Evolutionary conservation across 2,888 invertebrate genomes (phyloP), one percentile per base, ranked within the genome.

Genomic region (Callosobruchus maculatus): DNA sequence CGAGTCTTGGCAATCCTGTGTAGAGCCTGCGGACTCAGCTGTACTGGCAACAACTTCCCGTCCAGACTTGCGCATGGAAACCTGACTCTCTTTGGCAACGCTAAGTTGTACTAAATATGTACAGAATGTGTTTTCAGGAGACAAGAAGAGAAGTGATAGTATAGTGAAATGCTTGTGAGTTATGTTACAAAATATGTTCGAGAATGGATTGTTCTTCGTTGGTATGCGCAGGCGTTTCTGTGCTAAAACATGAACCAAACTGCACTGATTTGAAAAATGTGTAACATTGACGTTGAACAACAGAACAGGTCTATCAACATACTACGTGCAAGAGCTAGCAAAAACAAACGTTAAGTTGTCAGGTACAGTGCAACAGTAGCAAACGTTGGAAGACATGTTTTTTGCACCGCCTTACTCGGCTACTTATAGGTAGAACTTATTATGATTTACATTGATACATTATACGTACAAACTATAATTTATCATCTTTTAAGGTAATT

Each of bases 21-120:
- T 31, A 85, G 79, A 70, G 84, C 83, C 79, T 85, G 85, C 68
- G 86, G 85, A 78, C 84, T 86, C 71, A 86, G 80, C 77, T 86
- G 85, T 68, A 84, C 80, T 67, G 85, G 86, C 77, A 86, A 82
- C 74, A 83, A 83, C 72, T 83, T 84, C 77, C 85, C 86, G 71
- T 86, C 85, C 80, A 85, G 76, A 71, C 84, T 82, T 72, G 84
- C 83, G 78, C 84, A 85, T 74, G 86, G 85, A 77, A 87, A 83
- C 78, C 82, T 83, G 78, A 87, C 84, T 79, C 87, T 84, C 83
- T 86, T 85, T 30, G 87, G 87, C 84, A 87, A 86, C 77, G 81
- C 80, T 78, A 86, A 78, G 78, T 81, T 81, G 78, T 81, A 86
- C 87, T 87, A 83, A 72, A 80, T 80, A 73, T 71, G 26, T 49